Percentiles rank a stretch among this genome's conserved stretches.
phyloP scores from a whole-genome alignment of 2,797 vertebrate species.

The Trachops cirrhosus region DNA sequence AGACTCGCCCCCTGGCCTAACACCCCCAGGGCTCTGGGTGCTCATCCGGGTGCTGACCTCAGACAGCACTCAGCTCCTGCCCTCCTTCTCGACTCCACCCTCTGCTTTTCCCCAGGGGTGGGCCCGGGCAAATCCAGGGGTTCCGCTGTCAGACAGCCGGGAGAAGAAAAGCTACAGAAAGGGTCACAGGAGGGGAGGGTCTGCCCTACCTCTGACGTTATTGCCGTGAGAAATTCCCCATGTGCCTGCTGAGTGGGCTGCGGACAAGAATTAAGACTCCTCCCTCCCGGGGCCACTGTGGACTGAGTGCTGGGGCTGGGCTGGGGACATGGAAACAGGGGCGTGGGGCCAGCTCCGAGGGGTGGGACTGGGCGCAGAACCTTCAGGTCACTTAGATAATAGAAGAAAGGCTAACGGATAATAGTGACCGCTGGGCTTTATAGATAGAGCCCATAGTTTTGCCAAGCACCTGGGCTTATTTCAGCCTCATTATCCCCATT shows the following conservation, averaged over 20 bases:
- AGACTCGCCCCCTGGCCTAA: background rate
- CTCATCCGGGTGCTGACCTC: no score
- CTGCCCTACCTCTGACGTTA: background rate
- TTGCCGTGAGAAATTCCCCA: background rate
- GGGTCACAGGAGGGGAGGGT: background rate
- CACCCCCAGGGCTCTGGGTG: background rate
- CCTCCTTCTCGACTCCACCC: fast-evolving
- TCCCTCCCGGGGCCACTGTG: background rate
- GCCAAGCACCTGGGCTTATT: fast-evolving
- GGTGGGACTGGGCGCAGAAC: background rate
- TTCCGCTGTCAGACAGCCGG: background rate
- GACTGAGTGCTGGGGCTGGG: background rate
- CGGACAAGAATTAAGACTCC: background rate
- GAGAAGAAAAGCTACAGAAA: background rate
- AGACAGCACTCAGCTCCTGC: background rate
- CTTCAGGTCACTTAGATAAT: background rate
- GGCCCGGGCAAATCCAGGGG: background rate
- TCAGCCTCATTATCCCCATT: background rate
- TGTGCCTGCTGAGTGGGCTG: background rate
- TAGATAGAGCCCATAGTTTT: background rate
- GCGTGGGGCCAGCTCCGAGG: background rate
- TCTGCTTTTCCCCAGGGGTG: background rate
- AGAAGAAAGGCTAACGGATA: background rate
- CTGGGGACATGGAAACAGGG: background rate
- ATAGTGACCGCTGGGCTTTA: no score